Conservation (phyloP, 2,797 vertebrate genomes). For the Poecilia gillii region DNA sequence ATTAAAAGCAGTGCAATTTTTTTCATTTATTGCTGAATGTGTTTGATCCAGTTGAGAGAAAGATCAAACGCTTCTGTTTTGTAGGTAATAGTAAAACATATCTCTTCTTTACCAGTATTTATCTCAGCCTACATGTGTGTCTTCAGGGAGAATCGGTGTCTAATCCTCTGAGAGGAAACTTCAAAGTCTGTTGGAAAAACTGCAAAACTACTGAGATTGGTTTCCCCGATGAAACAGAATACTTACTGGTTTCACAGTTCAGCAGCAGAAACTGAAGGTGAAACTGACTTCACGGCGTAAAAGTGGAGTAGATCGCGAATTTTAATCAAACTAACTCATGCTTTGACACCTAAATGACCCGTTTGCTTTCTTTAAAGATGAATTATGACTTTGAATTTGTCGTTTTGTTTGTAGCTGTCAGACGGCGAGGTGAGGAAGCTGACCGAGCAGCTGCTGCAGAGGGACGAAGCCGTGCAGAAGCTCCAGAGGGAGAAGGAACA, state of each 20-base stretch:
- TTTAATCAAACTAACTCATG: not conserved
- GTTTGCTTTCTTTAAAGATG: not conserved
- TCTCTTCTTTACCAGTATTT: not conserved
- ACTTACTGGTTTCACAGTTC: constrained; percentile 31
- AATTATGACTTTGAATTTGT: not conserved
- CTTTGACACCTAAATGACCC: not conserved
- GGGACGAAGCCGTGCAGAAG: constrained; percentile 67
- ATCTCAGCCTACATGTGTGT: constrained; percentile 9
- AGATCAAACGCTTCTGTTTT: constrained; percentile 10
- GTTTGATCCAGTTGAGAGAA: constrained; percentile 22
- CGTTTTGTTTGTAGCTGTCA: constrained; percentile 50
- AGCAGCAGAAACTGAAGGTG: constrained; percentile 12
- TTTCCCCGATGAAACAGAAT: no score
- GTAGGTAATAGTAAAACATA: not conserved
- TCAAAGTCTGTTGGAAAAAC: constrained; percentile 45
- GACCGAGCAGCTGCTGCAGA: constrained; percentile 72
- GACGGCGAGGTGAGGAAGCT: constrained; percentile 71
- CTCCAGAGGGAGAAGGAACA: constrained; percentile 81
- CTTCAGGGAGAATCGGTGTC: constrained; percentile 13
- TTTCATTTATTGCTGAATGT: constrained; percentile 2
- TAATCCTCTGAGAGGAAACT: constrained; percentile 30
- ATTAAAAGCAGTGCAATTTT: no score
- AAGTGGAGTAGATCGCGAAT: not conserved
- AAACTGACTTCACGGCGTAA: not conserved
- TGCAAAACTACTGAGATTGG: not conserved